phyloP scores from a whole-genome alignment of 1,140 invertebrate genomes.

The Anastatus disparis region DNA sequence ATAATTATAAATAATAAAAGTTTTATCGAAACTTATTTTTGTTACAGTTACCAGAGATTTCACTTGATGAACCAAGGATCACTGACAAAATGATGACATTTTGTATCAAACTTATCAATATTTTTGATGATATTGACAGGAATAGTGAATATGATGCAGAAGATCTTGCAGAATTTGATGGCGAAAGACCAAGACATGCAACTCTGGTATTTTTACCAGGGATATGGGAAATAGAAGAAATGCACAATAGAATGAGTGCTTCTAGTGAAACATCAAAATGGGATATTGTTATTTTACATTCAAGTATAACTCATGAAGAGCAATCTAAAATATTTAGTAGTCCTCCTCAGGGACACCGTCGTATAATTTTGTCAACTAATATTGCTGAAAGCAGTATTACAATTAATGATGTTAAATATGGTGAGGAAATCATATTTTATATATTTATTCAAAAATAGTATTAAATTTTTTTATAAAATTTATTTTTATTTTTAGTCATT shows the following conservation, averaged over 20 bases:
- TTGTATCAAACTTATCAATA: slow-evolving; percentile 74
- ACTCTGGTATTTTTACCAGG: slow-evolving; percentile 91
- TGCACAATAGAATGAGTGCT: slow-evolving; percentile 57
- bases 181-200: slow-evolving; percentile 65
- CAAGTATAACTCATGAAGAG: slow-evolving; percentile 78
- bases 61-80: slow-evolving; percentile 67
- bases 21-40: slow-evolving; percentile 37
- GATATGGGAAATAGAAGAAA: slow-evolving; percentile 81
- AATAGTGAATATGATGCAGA: slow-evolving; percentile 43
- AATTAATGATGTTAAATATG: slow-evolving; percentile 92
- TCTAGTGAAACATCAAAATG: slow-evolving; percentile 62
- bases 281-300: slow-evolving; percentile 77
- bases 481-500: slow-evolving; percentile 76
- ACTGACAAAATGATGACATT: slow-evolving; percentile 67
- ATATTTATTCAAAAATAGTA: not conserved
- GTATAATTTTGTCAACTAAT: slow-evolving; percentile 94
- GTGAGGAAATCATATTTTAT: slow-evolving; percentile 56
- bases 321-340: slow-evolving; percentile 78
- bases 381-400: slow-evolving; percentile 98
- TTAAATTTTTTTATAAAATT: slow-evolving; percentile 21
- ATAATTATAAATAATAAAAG: not conserved
- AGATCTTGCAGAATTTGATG: slow-evolving; percentile 46
- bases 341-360: slow-evolving; percentile 72
- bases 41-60: slow-evolving; percentile 66
- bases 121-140: slow-evolving; percentile 78